Base-by-base conservation (phyloP, 1,140 invertebrate species). In the Nasonia vitripennis region DNA sequence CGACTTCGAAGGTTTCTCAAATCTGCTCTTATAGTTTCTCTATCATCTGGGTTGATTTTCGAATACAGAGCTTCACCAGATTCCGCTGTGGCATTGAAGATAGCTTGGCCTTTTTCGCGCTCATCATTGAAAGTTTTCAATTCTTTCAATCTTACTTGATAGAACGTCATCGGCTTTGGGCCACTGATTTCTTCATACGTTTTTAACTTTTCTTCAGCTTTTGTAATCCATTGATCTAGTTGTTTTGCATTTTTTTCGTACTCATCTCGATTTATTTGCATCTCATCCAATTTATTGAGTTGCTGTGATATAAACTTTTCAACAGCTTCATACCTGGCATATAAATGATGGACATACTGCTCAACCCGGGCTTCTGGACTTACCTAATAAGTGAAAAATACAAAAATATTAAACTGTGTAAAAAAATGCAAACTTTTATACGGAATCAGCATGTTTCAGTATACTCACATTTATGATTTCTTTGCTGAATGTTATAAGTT, bases 41-140 rank as follows among this genome's bases (percentile, higher is more conserved):
- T 94, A 78, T 98, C 96, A 91, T 98, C 97, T 20, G 96, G 96
- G 10, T 96, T 97, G 4, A 98, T 97, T 37, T 96, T 96, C 11
- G 97, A 95, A 88, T 98, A 98, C 1, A 99, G 93, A 70, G 96
- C 95, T 93, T 99, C 98, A 14, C 98, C 98, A 77, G 96, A 94
- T 91, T 98, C 97, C 10, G 98, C 95, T 9, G 97, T 96, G 89
- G 95, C 95, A 89, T 97, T 98, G 0, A 99, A 93, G 48, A 97
- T 92, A 12, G 94, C 91, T 89, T 98, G 96, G 2, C 97, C 97
- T 87, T 95, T 94, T 88, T 98, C 96, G 90, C 97, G 95, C 87
- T 96, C 95, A 89, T 96, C 95, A 87, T 95, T 94, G 87, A 96
- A 96, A 51, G 93, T 94, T 90, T 97, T 97, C n/a, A 98, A 91